Evolutionary conservation across 2,797 vertebrate species (phyloP), one percentile per base, ranked within the genome.

Genomic region (Rhinophrynus dorsalis): DNA sequence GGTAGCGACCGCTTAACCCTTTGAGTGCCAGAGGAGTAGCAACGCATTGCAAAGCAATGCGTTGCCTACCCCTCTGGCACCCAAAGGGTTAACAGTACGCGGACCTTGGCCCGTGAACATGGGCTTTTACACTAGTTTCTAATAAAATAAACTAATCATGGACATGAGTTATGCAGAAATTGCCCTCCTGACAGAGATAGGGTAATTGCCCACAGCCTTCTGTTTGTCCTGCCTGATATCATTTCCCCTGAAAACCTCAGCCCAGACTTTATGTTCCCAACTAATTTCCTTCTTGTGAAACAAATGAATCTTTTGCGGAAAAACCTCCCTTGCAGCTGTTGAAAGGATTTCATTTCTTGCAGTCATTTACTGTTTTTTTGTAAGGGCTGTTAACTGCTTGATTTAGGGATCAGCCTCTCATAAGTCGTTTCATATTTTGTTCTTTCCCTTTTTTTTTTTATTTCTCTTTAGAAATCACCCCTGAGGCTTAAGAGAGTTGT

Each of bases 321-420:
- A n/a, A 67, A 68, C 74, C 78, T 82, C 80, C 77, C 63, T 73
- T 5, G 8, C 85, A 83, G 81, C 83, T 84, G 84, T 65, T 80
- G 73, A 80, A 82, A 77, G 76, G 47, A 18, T 81, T 81, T 80
- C 74, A 85, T 90, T 87, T 84, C 81, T 84, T 65, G 13, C 66
- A 82, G 80, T 64, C 78, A 66, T 84, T 86, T 81, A 76, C 64
- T 78, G 73, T 80, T 85, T n/a, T n/a, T 82, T 74, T 82, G 83
- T 82, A 82, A 82, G 78, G 71, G 23, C 74, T 71, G 73, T 81
- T 83, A 79, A 81, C 68, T 59, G 75, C 71, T 47, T 68, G 75
- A 74, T 72, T 54, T 33, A 48, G 77, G 67, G 75, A 77, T 82
- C 78, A 55, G 17, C 74, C 63, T 65, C 66, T 6, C 72, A 79